Base-by-base conservation (phyloP, 37 sponge, comb jelly and placozoan species). In the Cliona cf. orientalis region DNA sequence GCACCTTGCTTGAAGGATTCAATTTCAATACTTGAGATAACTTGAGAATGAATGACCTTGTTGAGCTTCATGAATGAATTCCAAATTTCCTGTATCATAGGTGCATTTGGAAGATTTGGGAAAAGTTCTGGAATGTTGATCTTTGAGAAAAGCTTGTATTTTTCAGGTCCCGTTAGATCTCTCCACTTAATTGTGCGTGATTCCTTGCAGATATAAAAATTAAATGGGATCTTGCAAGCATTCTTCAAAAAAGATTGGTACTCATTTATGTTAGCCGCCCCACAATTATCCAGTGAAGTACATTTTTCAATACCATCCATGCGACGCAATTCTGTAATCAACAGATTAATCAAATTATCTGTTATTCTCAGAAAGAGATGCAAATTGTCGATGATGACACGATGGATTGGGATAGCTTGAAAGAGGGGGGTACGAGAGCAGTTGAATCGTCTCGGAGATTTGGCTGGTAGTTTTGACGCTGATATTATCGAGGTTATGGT, bases 151-250 rank as follows among this genome's bases (percentile, higher is more conserved):
- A 75, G 36, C 34, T 40, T 75, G 59, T 36, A 9, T 36, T 75
- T 75, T 34, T 75, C 76, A 3, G 76, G 58, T 40, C 76, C 76
- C 35, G 61, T 75, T n/a, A 75, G 34, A 43, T 75, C 76, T 23
- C 76, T 23, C 57, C 59, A 75, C 39, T 33, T 57, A 14, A 75
- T 22, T 58, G 12, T 26, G 2, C 58, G 12, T 23, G 61, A 56
- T 23, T 75, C 60, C 58, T 75, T 12, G 37, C 58, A 39, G 22
- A 75, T 21, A 57, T 58, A 58, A 39, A 36, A 58, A 12, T 58
- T 12, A 75, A 75, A 75, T 14, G 6, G 6, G 39, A 75, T 75
- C 22, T 55, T 49, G 42, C 76, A 75, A 37, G 21, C n/a, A n/a
- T n/a, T 22, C 3, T 57, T 39, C 29, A 40, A 21, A 21, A 75